These are phyloP conservation scores for Heterodera filipjevi DNA, from an alignment of 2,888 invertebrate species.

Conservation along the genomic window DNA sequence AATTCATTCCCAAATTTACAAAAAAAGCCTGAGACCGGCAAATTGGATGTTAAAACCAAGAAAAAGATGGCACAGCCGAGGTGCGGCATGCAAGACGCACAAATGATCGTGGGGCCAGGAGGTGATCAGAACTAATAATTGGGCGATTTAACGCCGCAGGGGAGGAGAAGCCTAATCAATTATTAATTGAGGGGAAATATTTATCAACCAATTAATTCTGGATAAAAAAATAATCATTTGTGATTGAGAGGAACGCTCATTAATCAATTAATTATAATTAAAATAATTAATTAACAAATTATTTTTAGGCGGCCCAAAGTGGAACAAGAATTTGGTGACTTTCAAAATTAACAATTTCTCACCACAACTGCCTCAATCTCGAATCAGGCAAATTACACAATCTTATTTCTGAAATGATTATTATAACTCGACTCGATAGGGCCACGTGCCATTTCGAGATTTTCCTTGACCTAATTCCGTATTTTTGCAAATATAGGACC, in stretches of 20 bases:
- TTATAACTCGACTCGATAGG: too few species aligned
- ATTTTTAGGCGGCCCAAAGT: conserved; percentile 40
- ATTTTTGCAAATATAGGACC: too few species aligned
- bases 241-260: too few species aligned
- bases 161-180: too few species aligned
- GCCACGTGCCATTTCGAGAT: too few species aligned
- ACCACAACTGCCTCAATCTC: conserved; percentile 54
- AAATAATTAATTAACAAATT: neutral
- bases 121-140: conserved; percentile 26
- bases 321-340: conserved; percentile 58
- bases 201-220: conserved; percentile 35
- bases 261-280: conserved; percentile 29
- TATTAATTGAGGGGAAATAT: too few species aligned
- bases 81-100: conserved; percentile 61
- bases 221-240: too few species aligned
- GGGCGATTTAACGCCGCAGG: too few species aligned
- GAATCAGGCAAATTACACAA: conserved; percentile 45
- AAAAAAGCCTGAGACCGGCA: conserved; percentile 55
- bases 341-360: conserved; percentile 61
- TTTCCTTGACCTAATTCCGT: too few species aligned
- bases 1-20: conserved; percentile 60
- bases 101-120: conserved; percentile 40
- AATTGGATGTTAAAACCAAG: conserved; percentile 55
- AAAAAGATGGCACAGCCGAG: conserved; percentile 62
- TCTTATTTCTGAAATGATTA: neutral